phyloP scores from a whole-genome alignment of 1,140 invertebrate species.

The Drosophila novamexicana region DNA sequence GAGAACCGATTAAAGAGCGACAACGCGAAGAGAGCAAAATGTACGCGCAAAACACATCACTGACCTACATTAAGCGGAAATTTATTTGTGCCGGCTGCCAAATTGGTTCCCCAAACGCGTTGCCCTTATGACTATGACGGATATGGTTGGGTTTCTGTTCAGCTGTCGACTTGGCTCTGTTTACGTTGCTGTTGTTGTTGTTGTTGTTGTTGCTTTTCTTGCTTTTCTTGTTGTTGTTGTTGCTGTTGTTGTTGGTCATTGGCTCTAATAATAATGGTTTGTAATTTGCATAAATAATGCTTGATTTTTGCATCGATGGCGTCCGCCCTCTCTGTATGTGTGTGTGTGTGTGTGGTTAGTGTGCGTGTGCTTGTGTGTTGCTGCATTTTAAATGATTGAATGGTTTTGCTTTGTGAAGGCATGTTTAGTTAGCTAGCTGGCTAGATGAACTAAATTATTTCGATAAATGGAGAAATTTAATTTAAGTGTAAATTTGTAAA shows the following conservation, averaged over 20 bases:
- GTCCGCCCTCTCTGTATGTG: conserved; percentile 6
- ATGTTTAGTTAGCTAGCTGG: conserved; percentile 13
- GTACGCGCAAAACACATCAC: conserved; percentile 51
- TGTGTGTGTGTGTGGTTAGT: conserved; percentile 1
- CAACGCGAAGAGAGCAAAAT: conserved; percentile 6
- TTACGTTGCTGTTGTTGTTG: conserved; percentile 13
- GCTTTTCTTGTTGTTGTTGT: conserved; percentile 16
- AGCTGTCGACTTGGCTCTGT: conserved; percentile 14
- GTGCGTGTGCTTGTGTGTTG: conserved; percentile 28
- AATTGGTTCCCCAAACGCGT: conserved; percentile 72
- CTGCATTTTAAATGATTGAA: conserved; percentile 69
- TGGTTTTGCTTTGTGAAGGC: conserved; percentile 11
- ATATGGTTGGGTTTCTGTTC: conserved; percentile 57
- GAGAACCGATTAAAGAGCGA: conserved; percentile 41
- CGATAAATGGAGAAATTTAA: conserved; percentile 20
- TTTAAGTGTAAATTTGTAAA: conserved; percentile 10
- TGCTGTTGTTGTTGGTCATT: conserved; percentile 44
- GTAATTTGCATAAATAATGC: conserved; percentile 82
- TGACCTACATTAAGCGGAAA: conserved; percentile 80
- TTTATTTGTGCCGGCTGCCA: conserved; percentile 81
- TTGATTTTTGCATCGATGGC: conserved; percentile 68
- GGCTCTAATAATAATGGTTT: conserved; percentile 79
- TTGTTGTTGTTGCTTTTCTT: conserved; percentile 17
- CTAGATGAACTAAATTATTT: conserved; percentile 23
- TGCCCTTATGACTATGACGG: conserved; percentile 61